Conservation (phyloP, 1,140 invertebrate genomes). For the Monomorium pharaonis region DNA sequence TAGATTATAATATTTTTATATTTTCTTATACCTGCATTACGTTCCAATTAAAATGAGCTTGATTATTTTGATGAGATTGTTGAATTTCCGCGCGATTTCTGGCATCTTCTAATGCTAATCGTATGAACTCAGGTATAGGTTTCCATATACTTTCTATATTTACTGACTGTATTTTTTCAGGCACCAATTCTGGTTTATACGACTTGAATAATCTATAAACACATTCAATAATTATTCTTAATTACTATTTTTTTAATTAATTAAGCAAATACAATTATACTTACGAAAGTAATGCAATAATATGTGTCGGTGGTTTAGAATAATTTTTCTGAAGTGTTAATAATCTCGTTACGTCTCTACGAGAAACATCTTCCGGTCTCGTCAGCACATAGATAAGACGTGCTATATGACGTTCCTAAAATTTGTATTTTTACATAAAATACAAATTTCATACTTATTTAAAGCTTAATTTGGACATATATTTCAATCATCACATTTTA, state of each 20-base stretch:
- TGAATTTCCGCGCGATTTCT: slow-evolving; percentile 68
- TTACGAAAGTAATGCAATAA: slow-evolving; percentile 80
- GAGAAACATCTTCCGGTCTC: slow-evolving; percentile 82
- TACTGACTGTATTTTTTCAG: slow-evolving; percentile 79
- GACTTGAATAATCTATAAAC: slow-evolving; percentile 81
- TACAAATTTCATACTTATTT: slow-evolving; percentile 23
- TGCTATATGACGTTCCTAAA: slow-evolving; percentile 74
- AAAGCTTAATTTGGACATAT: neutral
- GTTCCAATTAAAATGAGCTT: slow-evolving; percentile 73
- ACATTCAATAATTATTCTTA: neutral
- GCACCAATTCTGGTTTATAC: slow-evolving; percentile 83
- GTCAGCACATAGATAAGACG: slow-evolving; percentile 80
- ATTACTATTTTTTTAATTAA: no score
- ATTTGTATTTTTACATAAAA: slow-evolving; percentile 3
- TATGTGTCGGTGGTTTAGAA: slow-evolving; percentile 72
- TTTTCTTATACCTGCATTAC: slow-evolving; percentile 47
- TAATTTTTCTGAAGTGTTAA: slow-evolving; percentile 66
- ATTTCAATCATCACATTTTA: neutral
- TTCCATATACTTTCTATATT: slow-evolving; percentile 82
- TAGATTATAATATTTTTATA: neutral
- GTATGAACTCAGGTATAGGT: slow-evolving; percentile 76
- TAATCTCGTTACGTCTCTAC: slow-evolving; percentile 78
- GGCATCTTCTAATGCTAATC: slow-evolving; percentile 75
- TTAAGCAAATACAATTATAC: slow-evolving; percentile 35
- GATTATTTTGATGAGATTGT: neutral